phyloP scores from a whole-genome alignment of 2,113 vertebrate species.

The Lethenteron camtschaticum region DNA sequence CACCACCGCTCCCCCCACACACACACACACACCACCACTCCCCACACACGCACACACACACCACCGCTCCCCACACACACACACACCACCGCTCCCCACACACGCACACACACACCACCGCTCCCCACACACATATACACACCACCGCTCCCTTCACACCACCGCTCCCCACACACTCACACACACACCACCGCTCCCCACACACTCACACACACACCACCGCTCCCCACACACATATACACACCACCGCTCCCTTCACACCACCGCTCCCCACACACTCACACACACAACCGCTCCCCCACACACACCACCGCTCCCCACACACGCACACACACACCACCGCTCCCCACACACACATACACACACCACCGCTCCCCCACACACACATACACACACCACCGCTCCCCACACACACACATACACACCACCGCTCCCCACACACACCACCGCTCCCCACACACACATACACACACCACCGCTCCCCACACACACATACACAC shows the following conservation, averaged over 20 bases:
- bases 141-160: neutral
- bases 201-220: neutral
- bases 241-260: neutral
- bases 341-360: no score
- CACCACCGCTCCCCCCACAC: neutral
- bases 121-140: neutral
- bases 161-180: neutral
- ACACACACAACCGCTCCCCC: no score
- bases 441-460: neutral
- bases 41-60: slow-evolving; percentile 2
- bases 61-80: neutral
- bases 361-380: no score
- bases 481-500: neutral
- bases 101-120: neutral
- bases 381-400: no score
- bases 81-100: neutral
- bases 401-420: no score
- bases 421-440: no score
- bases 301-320: no score
- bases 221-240: neutral
- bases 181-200: neutral
- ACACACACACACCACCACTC: neutral
- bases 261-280: no score
- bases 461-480: neutral
- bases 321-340: no score